Conservation (phyloP, 1,140 invertebrate species). For the Colletes gigas region DNA sequence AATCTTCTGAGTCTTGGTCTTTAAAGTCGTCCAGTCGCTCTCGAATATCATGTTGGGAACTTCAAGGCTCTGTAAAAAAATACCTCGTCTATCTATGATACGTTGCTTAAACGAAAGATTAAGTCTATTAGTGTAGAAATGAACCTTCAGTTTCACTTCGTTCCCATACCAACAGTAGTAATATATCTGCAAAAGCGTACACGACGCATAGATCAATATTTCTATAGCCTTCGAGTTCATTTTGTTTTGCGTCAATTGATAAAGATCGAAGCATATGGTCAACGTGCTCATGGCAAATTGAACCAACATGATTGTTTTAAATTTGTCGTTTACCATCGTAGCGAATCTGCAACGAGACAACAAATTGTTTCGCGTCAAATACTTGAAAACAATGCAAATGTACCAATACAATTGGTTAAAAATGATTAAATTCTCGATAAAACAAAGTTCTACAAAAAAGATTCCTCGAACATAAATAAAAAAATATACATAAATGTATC, state of each 20-base stretch:
- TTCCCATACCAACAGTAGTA: slow-evolving; percentile 83
- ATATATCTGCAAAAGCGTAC: slow-evolving; percentile 71
- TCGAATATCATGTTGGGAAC: slow-evolving; percentile 25
- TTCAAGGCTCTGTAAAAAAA: slow-evolving; percentile 25
- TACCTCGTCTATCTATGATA: background rate
- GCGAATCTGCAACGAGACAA: slow-evolving; percentile 27
- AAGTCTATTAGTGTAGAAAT: background rate
- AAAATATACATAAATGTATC: too few species aligned
- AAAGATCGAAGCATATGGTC: slow-evolving; percentile 45
- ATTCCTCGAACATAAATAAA: too few species aligned
- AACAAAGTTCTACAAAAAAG: too few species aligned
- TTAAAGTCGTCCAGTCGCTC: slow-evolving; percentile 21
- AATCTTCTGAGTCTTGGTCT: background rate
- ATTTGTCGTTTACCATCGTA: slow-evolving; percentile 37
- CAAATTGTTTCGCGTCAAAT: too few species aligned
- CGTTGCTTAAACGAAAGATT: background rate
- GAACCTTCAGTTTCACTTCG: slow-evolving; percentile 74
- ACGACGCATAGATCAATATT: slow-evolving; percentile 48
- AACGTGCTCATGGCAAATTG: slow-evolving; percentile 50
- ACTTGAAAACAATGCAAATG: too few species aligned
- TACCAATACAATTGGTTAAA: too few species aligned
- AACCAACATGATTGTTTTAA: slow-evolving; percentile 42
- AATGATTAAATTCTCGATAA: too few species aligned
- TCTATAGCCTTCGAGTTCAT: slow-evolving; percentile 71
- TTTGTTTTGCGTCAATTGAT: slow-evolving; percentile 64